Evolutionary conservation across 2,797 vertebrate genomes (phyloP), one percentile per base, ranked within the genome.

Genomic region (Trematomus bernacchii): DNA sequence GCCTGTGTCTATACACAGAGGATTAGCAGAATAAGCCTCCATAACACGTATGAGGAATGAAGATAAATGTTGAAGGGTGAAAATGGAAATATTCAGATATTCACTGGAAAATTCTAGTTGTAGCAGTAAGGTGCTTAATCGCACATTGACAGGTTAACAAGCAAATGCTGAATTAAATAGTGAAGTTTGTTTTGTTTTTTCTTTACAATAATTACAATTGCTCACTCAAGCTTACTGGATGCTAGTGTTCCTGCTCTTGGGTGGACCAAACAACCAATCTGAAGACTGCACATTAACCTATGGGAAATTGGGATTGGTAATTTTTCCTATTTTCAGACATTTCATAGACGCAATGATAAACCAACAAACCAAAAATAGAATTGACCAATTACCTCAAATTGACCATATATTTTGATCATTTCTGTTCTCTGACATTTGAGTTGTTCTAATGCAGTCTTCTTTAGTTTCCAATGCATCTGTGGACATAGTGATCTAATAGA

Each of bases 1-100:
- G 84, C 71, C 62, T 70, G 66, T 30, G 60, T 71, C 59, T 68
- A 77, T 67, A 44, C 62, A 53, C 57, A 59, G 66, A 74, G 72
- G 73, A 88, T 80, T 73, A 86, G 55, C 21, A 1, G 0, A 82
- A 73, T 71, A 68, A 80, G 69, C 55, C 58, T 77, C 55, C 13
- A 14, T 1, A 42, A 68, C 72, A 72, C 47, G 6, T 69, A 77
- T 61, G 33, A 37, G 33, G 33, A 37, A 9, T 37, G 33, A 37
- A 37, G 33, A 81, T 65, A 30, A 46, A 79, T 79, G 76, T 48
- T 51, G 27, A 27, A 16, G 18, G 27, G 44, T 44, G 55, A 69
- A 73, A 66, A 62, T 18, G 8, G 16, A 53, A n/a, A 66, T 59
- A 60, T 70, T 57, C n/a, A 73, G 46, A 50, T 40, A 50, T 68